Evolutionary conservation across 2,797 vertebrate genomes (phyloP).

Genomic region (Rhabdophis nuchalis): DNA sequence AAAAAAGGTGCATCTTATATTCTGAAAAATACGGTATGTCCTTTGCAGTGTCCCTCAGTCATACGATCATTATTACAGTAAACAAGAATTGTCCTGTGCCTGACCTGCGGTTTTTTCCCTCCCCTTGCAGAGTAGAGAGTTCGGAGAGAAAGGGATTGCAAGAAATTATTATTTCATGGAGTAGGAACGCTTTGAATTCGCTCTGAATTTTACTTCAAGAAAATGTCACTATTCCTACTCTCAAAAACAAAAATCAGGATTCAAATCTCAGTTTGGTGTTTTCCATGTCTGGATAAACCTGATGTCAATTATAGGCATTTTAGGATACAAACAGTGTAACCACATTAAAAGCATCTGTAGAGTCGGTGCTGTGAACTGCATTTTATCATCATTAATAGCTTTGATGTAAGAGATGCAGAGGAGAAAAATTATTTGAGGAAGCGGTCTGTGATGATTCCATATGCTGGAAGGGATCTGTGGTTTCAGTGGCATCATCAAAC

Average conservation of each 20-base stretch:
- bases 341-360: background rate
- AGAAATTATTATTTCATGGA: background rate
- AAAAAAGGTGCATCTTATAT: too few species aligned
- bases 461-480: constrained; percentile 3
- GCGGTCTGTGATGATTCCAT: background rate
- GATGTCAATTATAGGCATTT: background rate
- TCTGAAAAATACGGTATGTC: too few species aligned
- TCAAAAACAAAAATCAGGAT: background rate
- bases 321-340: background rate
- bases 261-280: background rate
- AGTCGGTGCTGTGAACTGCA: background rate
- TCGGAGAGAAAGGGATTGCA: background rate
- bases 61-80: background rate
- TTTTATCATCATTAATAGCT: background rate
- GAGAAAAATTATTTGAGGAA: background rate
- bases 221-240: background rate
- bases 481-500: constrained; percentile 7
- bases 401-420: background rate
- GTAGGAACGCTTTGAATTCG: background rate
- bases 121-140: background rate
- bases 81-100: background rate
- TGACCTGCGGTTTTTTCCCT: background rate
- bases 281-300: background rate
- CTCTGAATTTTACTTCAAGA: background rate
- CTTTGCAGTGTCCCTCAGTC: background rate